Evolutionary conservation across 2,888 invertebrate species (phyloP).

Genomic region (Drosophila infuscata): DNA sequence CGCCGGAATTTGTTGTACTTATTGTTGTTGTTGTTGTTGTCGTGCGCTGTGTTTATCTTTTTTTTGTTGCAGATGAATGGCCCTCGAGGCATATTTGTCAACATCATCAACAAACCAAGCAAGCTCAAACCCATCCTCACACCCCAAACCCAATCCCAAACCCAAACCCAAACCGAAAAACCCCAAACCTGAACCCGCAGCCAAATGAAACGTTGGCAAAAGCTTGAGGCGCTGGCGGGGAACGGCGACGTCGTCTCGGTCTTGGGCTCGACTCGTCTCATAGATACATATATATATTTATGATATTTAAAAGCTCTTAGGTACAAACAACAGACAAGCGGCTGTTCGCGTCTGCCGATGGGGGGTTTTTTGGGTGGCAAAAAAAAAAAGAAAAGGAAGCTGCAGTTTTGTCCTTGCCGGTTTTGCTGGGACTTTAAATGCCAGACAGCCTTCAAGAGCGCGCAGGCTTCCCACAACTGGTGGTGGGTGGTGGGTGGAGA

Average conservation of each 20-base stretch:
- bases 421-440: slow-evolving; percentile 59
- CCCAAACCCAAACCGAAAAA: slow-evolving; percentile 10
- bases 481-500: too few species aligned
- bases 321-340: slow-evolving; percentile 81
- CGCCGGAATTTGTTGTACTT: slow-evolving; percentile 23
- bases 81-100: slow-evolving; percentile 83
- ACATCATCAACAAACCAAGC: slow-evolving; percentile 71
- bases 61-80: slow-evolving; percentile 68
- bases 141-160: slow-evolving; percentile 16
- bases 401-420: slow-evolving; percentile 65
- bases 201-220: slow-evolving; percentile 47
- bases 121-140: slow-evolving; percentile 21
- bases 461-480: slow-evolving; percentile 33
- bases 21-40: slow-evolving; percentile 18
- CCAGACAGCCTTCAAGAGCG: slow-evolving; percentile 70
- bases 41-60: slow-evolving; percentile 57
- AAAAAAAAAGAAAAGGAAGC: slow-evolving; percentile 41
- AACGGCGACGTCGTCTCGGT: slow-evolving; percentile 27
- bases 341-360: slow-evolving; percentile 38
- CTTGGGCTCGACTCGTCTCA: slow-evolving; percentile 48
- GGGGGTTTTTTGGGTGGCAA: background rate
- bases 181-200: slow-evolving; percentile 52
- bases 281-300: slow-evolving; percentile 81
- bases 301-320: slow-evolving; percentile 83
- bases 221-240: slow-evolving; percentile 15